Base-by-base conservation (phyloP, 2,113 vertebrate species). In the Sarotherodon lohbergeri region DNA sequence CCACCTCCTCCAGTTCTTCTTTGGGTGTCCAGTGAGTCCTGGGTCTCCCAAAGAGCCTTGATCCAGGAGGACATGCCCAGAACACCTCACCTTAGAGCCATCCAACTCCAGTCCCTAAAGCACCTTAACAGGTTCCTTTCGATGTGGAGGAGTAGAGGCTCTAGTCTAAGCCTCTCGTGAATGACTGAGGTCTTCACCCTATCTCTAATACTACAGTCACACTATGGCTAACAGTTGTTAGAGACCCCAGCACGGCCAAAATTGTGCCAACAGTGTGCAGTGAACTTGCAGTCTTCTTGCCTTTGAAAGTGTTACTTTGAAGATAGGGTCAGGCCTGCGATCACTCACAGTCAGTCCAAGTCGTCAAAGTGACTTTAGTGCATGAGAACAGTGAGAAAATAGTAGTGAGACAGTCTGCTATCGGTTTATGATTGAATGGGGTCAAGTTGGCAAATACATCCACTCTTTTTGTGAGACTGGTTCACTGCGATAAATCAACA, bases 41-140 rank as follows among this genome's bases (percentile, higher is more conserved):
- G 63, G 63, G 3, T 68, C 36, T 24, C 11, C 63, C 36, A 22
- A 22, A 68, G n/a, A 43, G n/a, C n/a, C n/a, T 71, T 0, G 0
- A 41, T 71, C 36, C 36, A 41, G 63, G 5, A 71, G 36, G 12
- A 41, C 36, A 71, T 14, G 63, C 2, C 63, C 63, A 71, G 4
- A 71, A 12, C 36, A 68, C 7, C 12, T 68, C 11, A 68, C 63
- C 36, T 41, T 41, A 41, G n/a, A 14, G 66, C 14, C n/a, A 41
- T 71, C 66, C 66, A 43, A 24, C 4, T 43, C 39, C 36, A 41
- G 9, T 24, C 36, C n/a, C 66, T 14, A 24, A 71, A 43, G 36
- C 1, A 71, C 3, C 66, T 3, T 41, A 43, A 43, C 39, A 24
- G 66, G 36, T 71, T 71, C 36, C 66, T 43, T 43, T 71, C 2